Evolutionary conservation across 2,797 vertebrate species (phyloP), one percentile per base, ranked within the genome.

Genomic region (Martes flavigula): DNA sequence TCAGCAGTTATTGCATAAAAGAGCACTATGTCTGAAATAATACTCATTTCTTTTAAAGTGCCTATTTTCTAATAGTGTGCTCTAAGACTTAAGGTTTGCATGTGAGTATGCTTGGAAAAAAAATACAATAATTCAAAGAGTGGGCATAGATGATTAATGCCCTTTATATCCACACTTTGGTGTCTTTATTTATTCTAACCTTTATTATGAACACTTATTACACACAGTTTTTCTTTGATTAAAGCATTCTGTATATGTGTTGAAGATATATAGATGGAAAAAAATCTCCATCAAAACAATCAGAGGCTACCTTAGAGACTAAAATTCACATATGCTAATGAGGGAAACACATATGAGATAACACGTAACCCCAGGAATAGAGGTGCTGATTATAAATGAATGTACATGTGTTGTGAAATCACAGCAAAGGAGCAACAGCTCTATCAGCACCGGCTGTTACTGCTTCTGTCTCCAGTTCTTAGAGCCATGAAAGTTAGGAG

Each of bases 1-100:
- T 83, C 64, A 81, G n/a, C n/a, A 77, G 15, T 27, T 77, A 7
- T 73, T 91, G 2, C 7, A 23, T 40, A 17, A 56, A 64, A 89
- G 23, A 83, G 2, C 66, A 88, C 7, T 40, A 27, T 81, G 5
- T 82, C 17, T 96, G 12, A 82, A 72, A 77, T 70, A 79, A 70
- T 43, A 81, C 25, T 5, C 48, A 64, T 79, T 46, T 70, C n/a
- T 78, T 56, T 58, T 14, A 60, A 87, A 35, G 11, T 81, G 4
- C 91, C 27, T 89, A 2, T 73, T 77, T 93, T 90, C 35, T 73
- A 56, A 70, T n/a, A 84, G 13, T 72, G 43, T 87, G 8, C 51
- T 79, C 27, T 56, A 93, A 93, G n/a, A 89, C 5, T 46, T 93
- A 81, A 0, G 2, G 3, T 78, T 78, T 68, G 3, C 25, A 46